phyloP scores from a whole-genome alignment of 2,113 vertebrate genomes.

The Chlorocebus sabaeus region DNA sequence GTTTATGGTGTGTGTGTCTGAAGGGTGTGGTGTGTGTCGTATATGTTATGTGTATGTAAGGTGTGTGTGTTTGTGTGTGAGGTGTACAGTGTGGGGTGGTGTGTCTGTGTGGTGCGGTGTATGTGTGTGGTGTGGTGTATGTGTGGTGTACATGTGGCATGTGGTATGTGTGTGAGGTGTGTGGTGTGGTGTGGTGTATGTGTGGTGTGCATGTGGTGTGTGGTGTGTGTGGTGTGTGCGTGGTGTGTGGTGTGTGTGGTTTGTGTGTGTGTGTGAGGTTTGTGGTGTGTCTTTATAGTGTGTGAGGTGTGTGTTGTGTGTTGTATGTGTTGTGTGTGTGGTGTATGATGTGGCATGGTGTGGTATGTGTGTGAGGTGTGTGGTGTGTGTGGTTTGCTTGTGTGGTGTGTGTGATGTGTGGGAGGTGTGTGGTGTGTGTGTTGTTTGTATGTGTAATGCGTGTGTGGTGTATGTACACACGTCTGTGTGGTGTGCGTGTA shows the following conservation, averaged over 20 bases:
- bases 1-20: not conserved
- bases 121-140: not conserved
- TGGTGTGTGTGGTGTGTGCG: not conserved
- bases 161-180: too few relatives aligned
- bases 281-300: not conserved
- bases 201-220: too few relatives aligned
- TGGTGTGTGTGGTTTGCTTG: too few relatives aligned
- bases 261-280: too few relatives aligned
- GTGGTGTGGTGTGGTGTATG: too few relatives aligned
- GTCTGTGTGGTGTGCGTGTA: too few relatives aligned
- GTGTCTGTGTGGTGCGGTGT: too few relatives aligned
- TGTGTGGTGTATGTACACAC: too few relatives aligned
- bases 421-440: not conserved
- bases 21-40: not conserved
- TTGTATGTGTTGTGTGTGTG: not conserved
- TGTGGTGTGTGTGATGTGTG: not conserved
- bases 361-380: not conserved
- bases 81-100: too few relatives aligned
- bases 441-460: too few relatives aligned
- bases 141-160: not conserved
- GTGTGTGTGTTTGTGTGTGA: not conserved
- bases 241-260: not conserved
- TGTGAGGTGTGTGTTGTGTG: not conserved
- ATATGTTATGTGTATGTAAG: not conserved
- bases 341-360: not conserved